Conservation (phyloP, 2,113 vertebrate genomes). For the Leuciscus idus region DNA sequence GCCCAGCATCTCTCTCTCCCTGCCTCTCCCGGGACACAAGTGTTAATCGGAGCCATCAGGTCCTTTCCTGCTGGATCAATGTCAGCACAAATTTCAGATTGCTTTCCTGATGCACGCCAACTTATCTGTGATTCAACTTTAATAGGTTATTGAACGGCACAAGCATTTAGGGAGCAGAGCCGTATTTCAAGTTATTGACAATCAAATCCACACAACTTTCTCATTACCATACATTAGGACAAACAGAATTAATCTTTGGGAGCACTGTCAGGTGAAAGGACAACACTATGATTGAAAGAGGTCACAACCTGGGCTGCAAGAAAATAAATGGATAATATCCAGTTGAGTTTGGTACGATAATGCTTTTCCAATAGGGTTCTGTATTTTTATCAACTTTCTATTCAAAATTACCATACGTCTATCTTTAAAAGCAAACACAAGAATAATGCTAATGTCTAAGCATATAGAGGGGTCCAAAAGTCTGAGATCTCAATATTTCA, state of each 20-base stretch:
- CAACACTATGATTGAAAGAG: constrained; percentile 39
- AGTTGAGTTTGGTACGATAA: not conserved
- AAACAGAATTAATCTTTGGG: constrained; percentile 74
- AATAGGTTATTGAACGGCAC: constrained; percentile 83
- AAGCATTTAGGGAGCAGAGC: constrained; percentile 78
- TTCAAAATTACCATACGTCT: not conserved
- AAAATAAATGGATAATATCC: constrained; percentile 15
- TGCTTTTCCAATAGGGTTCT: not conserved
- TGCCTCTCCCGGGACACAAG: constrained; percentile 71
- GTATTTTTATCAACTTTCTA: not conserved
- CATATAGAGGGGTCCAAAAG: not conserved
- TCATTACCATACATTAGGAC: constrained; percentile 82
- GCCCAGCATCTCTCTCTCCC: constrained; percentile 56
- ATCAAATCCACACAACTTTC: constrained; percentile 79
- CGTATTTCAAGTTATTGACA: constrained; percentile 81
- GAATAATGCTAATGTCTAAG: not conserved
- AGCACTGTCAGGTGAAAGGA: constrained; percentile 21
- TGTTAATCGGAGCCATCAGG: constrained; percentile 81
- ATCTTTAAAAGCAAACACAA: not conserved
- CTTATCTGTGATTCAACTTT: constrained; percentile 84
- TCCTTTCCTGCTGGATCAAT: constrained; percentile 82
- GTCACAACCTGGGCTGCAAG: not conserved
- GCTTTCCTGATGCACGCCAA: constrained; percentile 80
- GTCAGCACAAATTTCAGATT: constrained; percentile 85
- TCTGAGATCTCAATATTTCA: not conserved